Conservation (phyloP, 1,140 invertebrate species). For the Augochlora pura region DNA sequence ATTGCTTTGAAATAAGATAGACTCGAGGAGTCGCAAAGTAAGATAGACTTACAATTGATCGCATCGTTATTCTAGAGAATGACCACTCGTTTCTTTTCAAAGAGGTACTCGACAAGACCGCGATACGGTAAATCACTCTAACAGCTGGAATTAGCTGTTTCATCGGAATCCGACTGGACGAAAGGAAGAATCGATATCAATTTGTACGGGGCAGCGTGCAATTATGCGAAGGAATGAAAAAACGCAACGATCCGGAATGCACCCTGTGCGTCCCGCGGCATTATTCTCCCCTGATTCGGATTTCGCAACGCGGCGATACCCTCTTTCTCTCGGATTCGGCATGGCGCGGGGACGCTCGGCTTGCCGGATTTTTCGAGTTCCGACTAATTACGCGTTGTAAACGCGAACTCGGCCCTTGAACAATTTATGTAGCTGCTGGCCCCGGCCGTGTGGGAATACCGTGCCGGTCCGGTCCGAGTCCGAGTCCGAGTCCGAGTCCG, state of each 20-base stretch:
- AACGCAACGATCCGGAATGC: constrained; percentile 8
- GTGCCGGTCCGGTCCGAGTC: not conserved
- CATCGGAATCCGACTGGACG: too few species aligned
- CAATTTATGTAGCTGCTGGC: constrained; percentile 65
- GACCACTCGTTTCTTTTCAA: too few species aligned
- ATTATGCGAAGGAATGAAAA: not conserved
- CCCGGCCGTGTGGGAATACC: constrained; percentile 26
- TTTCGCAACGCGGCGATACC: constrained; percentile 55
- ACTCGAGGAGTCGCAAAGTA: too few species aligned
- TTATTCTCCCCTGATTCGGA: constrained; percentile 47
- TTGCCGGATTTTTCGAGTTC: constrained; percentile 62
- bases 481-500: too few species aligned
- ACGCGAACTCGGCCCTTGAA: constrained; percentile 48
- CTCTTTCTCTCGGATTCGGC: constrained; percentile 52
- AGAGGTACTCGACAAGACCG: too few species aligned
- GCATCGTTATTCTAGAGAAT: too few species aligned
- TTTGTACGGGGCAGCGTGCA: constrained; percentile 11
- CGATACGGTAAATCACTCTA: too few species aligned
- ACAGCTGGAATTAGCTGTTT: too few species aligned
- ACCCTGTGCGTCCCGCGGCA: constrained; percentile 21
- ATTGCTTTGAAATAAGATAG: too few species aligned
- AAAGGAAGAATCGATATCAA: constrained; percentile 22
- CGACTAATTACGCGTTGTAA: constrained; percentile 71
- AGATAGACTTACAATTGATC: too few species aligned
- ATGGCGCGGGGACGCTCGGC: constrained; percentile 57